Evolutionary conservation across 2,113 vertebrate species (phyloP), one percentile per base, ranked within the genome.

Genomic region (Eclectus roratus): DNA sequence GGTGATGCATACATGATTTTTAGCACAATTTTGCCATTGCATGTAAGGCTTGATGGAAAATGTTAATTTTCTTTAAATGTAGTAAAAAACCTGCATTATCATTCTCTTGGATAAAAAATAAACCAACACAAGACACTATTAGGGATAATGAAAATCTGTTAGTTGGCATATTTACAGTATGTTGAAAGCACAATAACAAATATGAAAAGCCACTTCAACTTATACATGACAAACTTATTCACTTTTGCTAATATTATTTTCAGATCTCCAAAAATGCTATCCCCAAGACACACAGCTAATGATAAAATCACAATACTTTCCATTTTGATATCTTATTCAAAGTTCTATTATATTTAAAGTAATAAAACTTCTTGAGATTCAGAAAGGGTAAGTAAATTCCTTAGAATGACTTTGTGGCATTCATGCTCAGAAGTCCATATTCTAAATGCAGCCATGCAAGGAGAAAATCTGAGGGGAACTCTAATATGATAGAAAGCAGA

Each of bases 361-460:
- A 94, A 86, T 43, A 63, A 93, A 82, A 91, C 33, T 93, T 97
- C 49, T 76, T 81, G 73, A 80, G 17, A 74, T 68, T 95, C 19
- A 56, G 27, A 85, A 31, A 64, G 6, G 2, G 7, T 60, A 15
- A 35, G 17, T 86, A 28, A 86, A 50, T 37, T 66, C 53, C 25
- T 53, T 58, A 41, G 13, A 63, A 80, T 16, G 74, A 79, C 50
- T 47, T 68, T n/a, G 18, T 28, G 61, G 17, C 37, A 65, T 89
- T 95, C 46, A 73, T 28, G 13, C n/a, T 96, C 41, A 83, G 72
- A 94, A 91, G 27, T 87, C 19, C 20, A 72, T 56, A 88, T 76
- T 91, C 11, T 89, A 96, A 94, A 35, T 84, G 14, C 27, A 77
- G 46, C 81, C 65, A 43, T 84, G 53, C 8, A 71, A 20, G 35